Percentiles rank a stretch among this genome's conserved stretches.
phyloP scores from a whole-genome alignment of 2,797 vertebrate species.

The Botia almorhae region DNA sequence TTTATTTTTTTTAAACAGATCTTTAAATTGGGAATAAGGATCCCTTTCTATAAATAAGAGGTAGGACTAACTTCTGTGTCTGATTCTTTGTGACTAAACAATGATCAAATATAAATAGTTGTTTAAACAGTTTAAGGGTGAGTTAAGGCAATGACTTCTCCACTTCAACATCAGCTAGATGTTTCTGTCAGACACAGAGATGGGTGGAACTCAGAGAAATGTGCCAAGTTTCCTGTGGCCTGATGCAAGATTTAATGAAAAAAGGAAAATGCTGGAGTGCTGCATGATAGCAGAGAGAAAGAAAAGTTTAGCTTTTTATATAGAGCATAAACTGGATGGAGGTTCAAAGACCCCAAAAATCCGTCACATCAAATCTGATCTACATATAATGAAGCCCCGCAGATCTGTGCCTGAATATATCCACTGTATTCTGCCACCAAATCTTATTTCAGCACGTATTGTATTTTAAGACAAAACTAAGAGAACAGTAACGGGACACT shows the following conservation, averaged over 20 bases:
- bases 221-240: constrained; percentile 73
- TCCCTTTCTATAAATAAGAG: background rate
- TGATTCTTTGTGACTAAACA: background rate
- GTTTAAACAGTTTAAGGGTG: background rate
- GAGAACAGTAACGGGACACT: background rate
- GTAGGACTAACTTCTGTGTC: background rate
- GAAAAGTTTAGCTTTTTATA: constrained; percentile 2
- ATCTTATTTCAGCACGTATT: constrained; percentile 18
- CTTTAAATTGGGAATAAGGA: background rate
- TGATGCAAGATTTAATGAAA: constrained; percentile 58
- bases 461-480: constrained; percentile 7
- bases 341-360: background rate
- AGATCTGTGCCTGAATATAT: background rate
- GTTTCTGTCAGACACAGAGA: constrained; percentile 40
- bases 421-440: background rate
- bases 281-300: constrained; percentile 24
- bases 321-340: background rate
- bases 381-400: background rate
- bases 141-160: background rate
- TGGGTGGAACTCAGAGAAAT: constrained; percentile 54
- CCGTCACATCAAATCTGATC: background rate
- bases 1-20: constrained; percentile 3
- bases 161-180: constrained; percentile 37
- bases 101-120: background rate
- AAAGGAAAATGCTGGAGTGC: constrained; percentile 6